Conservation (phyloP, 2,113 vertebrate species). For the Onychorhynchus coronatus region DNA sequence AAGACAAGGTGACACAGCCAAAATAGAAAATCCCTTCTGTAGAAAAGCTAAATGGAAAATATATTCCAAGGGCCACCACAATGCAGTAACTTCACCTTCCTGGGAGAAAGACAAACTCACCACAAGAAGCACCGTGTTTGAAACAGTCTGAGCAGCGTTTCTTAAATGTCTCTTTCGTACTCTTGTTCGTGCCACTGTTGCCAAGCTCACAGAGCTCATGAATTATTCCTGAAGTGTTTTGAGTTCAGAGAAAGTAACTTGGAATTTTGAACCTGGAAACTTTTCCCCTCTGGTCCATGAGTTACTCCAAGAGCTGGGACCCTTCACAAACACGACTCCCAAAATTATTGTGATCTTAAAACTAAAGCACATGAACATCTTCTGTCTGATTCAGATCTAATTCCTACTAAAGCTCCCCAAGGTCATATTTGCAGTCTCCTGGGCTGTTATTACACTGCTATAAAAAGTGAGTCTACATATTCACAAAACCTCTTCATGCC, state of each 20-base stretch:
- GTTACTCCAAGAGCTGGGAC: neutral
- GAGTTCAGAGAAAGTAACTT: neutral
- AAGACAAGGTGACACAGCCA: neutral
- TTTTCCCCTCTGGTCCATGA: neutral
- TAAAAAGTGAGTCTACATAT: neutral
- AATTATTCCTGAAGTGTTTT: conserved; percentile 8
- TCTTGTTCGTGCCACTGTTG: neutral
- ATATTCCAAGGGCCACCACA: neutral
- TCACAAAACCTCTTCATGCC: neutral
- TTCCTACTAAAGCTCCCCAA: neutral
- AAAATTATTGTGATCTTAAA: neutral
- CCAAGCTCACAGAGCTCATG: neutral
- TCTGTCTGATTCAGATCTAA: neutral
- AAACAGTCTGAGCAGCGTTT: neutral
- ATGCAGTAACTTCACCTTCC: neutral
- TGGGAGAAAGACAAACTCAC: neutral
- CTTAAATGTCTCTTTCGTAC: neutral
- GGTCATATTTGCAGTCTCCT: neutral
- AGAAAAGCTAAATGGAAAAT: neutral
- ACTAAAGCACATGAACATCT: neutral
- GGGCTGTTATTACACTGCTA: neutral
- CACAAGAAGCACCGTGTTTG: neutral
- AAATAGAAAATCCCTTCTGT: neutral
- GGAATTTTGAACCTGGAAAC: neutral
- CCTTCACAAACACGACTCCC: neutral